phyloP scores from a whole-genome alignment of 2,888 invertebrate species.

The Philonicus albiceps region DNA sequence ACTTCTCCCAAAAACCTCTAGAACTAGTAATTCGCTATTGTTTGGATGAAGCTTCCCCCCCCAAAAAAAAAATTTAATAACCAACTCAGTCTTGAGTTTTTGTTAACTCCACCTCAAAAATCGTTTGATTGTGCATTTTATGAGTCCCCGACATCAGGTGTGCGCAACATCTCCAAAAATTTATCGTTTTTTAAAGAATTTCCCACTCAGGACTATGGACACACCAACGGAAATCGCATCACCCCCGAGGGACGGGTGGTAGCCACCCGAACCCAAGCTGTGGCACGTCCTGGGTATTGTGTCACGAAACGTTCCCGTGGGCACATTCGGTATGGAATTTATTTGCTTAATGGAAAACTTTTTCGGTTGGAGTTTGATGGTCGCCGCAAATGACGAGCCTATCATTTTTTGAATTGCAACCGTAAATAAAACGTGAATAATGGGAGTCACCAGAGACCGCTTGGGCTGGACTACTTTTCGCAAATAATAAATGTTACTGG shows the following conservation, averaged over 20 bases:
- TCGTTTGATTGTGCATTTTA: conserved; percentile 28
- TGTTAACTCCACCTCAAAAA: not conserved
- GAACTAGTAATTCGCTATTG: conserved; percentile 5
- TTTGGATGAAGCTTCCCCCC: not conserved
- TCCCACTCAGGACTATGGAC: not conserved
- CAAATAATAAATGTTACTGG: conserved; percentile 4
- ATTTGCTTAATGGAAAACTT: conserved; percentile 19
- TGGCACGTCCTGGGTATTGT: not conserved
- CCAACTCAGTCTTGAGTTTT: not conserved
- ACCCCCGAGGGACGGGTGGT: not conserved
- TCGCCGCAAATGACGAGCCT: conserved; percentile 23
- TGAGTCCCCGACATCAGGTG: conserved; percentile 12
- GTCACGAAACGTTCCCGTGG: not conserved
- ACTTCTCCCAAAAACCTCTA: not conserved
- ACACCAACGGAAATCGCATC: not conserved
- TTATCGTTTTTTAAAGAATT: conserved; percentile 32
- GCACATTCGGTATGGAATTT: not conserved
- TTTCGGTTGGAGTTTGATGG: conserved; percentile 4
- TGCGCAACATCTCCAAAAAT: not conserved
- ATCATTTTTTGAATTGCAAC: conserved; percentile 28
- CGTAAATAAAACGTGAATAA: conserved; percentile 35
- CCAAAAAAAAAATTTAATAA: not conserved
- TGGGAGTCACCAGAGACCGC: conserved; percentile 9
- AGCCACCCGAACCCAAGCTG: not conserved
- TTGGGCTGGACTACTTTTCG: not conserved